Base-by-base conservation (phyloP, 2,113 vertebrate genomes). In the Xiphophorus hellerii region DNA sequence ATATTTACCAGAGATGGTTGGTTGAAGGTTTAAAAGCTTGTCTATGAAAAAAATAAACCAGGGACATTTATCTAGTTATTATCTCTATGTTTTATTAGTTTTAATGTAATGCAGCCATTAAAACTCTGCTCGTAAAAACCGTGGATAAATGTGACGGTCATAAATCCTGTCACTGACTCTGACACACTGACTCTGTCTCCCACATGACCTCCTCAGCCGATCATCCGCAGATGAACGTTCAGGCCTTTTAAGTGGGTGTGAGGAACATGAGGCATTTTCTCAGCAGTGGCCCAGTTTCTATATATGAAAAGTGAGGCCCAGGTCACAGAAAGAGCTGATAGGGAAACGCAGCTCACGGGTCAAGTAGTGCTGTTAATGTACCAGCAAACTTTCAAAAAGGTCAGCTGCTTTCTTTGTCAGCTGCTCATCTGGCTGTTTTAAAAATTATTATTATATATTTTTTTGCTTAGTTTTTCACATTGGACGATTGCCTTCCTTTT, bases 221-320 rank as follows among this genome's bases (percentile, higher is more conserved):
- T 87, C 79, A 78, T 27, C 66, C 70, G 66, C 76, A 90, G 87
- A 58, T 87, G 88, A 89, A 88, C 85, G 71, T 86, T 84, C 67
- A 60, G 64, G 39, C 5, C 48, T 87, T 90, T 90, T 68, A 86
- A 82, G 69, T 87, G 90, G 80, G 86, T 78, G 84, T 89, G 73
- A 75, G 80, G 76, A 0, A 78, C 69, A 74, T 13, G 0, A 82
- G 71, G 80, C 76, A 76, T 89, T 91, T 87, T 90, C 81, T 83
- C 73, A 78, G 83, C 88, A 87, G 80, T 84, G 82, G 82, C 71
- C 86, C 83, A 85, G 25, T 84, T 90, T 85, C 91, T 92, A 88
- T 87, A 91, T 90, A 78, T 92, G 86, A 91, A 90, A 87, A 73
- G 12, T 0, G 48, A 74, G 68, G 1, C 35, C 78, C 86, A 81